Evolutionary conservation across 2,888 invertebrate genomes (phyloP).

Genomic region (Erebia aethiops): DNA sequence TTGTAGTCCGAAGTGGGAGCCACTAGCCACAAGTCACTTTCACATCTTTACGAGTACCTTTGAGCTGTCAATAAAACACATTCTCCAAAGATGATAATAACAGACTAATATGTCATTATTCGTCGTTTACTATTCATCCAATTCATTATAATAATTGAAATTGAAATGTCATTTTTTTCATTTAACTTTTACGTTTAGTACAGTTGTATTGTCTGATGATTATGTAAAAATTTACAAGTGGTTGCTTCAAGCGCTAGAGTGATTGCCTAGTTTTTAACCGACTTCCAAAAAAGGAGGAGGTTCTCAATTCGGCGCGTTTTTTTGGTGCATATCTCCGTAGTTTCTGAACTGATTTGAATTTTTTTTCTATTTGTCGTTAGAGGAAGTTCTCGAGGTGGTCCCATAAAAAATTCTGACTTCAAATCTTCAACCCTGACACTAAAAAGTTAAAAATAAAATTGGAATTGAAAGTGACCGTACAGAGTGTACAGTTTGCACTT

Average conservation of each 20-base stretch:
- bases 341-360: too few relatives aligned
- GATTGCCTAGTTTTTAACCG: background rate
- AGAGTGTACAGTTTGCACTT: too few relatives aligned
- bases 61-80: conserved; percentile 73
- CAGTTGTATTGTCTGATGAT: background rate
- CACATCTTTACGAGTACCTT: conserved; percentile 58
- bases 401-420: too few relatives aligned
- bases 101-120: conserved; percentile 59
- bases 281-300: too few relatives aligned
- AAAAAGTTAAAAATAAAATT: too few relatives aligned
- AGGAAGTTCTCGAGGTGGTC: too few relatives aligned
- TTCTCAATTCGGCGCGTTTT: too few relatives aligned
- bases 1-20: conserved; percentile 61
- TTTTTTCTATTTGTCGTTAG: too few relatives aligned
- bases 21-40: conserved; percentile 64
- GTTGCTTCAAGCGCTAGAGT: background rate
- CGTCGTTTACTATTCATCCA: conserved; percentile 51
- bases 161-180: conserved; percentile 11
- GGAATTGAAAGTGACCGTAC: background rate
- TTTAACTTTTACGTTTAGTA: conserved; percentile 8
- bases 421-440: too few relatives aligned
- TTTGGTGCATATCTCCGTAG: too few relatives aligned
- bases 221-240: conserved; percentile 9
- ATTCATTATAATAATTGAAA: conserved; percentile 39
- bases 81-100: conserved; percentile 61